Base-by-base conservation (phyloP, 2,797 vertebrate species). In the Parauchenoglanis punctatus region DNA sequence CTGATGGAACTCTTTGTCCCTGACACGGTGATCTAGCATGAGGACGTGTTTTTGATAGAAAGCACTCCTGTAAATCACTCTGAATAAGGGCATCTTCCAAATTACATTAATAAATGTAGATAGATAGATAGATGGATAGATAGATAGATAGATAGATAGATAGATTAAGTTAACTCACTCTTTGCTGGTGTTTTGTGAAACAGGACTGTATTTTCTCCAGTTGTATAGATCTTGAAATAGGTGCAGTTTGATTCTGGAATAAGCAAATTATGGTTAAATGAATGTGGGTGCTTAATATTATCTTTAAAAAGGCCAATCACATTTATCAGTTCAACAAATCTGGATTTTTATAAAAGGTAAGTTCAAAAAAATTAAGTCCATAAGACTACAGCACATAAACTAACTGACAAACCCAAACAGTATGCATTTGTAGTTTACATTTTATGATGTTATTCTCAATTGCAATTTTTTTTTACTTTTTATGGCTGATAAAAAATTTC, bases 151-250 rank as follows among this genome's bases (percentile, higher is more conserved):
- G 54, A 76, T 35, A 59, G 59, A 83, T n/a, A 85, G 83, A 81
- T 70, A 87, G 8, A 88, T 49, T 89, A 88, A 78, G 17, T 28
- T 92, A 90, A 95, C 95, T 96, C 91, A 97, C 96, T 95, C 91
- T 97, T 97, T 89, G 94, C 94, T 1, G 96, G 97, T 46, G 94
- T 96, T 94, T 97, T 96, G 89, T 96, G 96, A 89, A 98, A 97
- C 91, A 97, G 92, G 85, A 89, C 93, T 0, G 94, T 92, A 1
- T 97, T 97, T 91, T 97, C 96, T 86, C 97, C 97, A 0, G 97
- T 97, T 88, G 97, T 97, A 92, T 97, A 97, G 91, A 97, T 97
- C 94, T 97, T 97, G 93, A 98, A 98, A 91, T 96, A 98, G 89
- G 96, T 96, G 92, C 97, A 98, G 93, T 98, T 97, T 52, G 96